These are phyloP conservation scores for Polypterus bichir DNA, from an alignment of 2,113 vertebrate species.

Conservation along the genomic window DNA sequence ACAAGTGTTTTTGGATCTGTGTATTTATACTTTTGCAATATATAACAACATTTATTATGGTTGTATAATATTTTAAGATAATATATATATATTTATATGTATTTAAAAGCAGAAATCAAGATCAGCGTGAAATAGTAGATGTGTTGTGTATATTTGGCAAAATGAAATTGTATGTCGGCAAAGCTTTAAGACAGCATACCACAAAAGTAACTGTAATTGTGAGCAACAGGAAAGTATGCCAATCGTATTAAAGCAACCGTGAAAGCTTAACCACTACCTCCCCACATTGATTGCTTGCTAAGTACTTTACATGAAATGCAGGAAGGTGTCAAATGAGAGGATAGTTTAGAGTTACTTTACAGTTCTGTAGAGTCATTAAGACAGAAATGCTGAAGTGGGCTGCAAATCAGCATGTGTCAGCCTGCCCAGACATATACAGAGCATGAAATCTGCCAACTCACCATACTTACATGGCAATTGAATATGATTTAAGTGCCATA, in stretches of 20 bases:
- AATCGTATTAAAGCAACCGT: constrained; percentile 1
- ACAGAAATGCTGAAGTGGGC: constrained; percentile 15
- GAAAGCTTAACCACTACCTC: constrained; percentile 1
- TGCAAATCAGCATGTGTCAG: constrained; percentile 5
- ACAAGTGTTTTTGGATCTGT: no score
- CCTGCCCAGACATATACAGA: constrained; percentile 9
- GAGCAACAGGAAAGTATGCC: no score
- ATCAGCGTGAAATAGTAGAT: no score
- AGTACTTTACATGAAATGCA: constrained; percentile 19
- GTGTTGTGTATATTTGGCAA: no score
- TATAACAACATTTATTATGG: no score
- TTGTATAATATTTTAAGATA: no score
- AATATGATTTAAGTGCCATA: constrained; percentile 14
- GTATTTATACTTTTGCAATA: no score
- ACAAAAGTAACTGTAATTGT: no score
- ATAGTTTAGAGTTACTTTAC: constrained; percentile 13
- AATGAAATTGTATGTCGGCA: no score
- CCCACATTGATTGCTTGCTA: constrained; percentile 13
- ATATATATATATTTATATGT: no score
- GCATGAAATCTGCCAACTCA: constrained; percentile 13
- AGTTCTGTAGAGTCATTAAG: constrained; percentile 11
- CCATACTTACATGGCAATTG: constrained; percentile 13
- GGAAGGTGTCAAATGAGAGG: constrained; percentile 10
- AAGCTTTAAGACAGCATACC: no score
- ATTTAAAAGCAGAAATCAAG: no score